These are phyloP conservation scores for Zosterops hypoxanthus DNA, from an alignment of 2,113 vertebrate genomes.

Conservation along the genomic window DNA sequence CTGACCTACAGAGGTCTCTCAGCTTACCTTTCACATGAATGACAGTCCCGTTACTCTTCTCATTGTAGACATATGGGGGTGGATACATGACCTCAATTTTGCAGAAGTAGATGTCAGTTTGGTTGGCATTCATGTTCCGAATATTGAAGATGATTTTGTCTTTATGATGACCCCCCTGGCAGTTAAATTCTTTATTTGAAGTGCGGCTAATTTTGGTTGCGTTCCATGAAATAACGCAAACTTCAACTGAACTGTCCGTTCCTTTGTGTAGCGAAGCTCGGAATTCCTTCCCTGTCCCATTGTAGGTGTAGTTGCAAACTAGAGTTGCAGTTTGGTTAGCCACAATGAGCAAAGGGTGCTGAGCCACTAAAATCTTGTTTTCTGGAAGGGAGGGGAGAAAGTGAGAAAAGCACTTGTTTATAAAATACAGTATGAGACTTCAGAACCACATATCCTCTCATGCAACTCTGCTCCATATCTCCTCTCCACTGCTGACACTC, in stretches of 20 bases:
- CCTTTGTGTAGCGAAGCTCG: slow-evolving; percentile 74
- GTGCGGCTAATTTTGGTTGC: not conserved
- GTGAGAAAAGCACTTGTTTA: slow-evolving; percentile 51
- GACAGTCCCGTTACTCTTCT: slow-evolving; percentile 75
- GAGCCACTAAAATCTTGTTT: slow-evolving; percentile 76
- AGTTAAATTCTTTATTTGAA: slow-evolving; percentile 55
- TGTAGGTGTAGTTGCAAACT: slow-evolving; percentile 74
- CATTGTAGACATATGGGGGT: slow-evolving; percentile 72
- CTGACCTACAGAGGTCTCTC: not conserved
- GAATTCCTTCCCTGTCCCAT: slow-evolving; percentile 68
- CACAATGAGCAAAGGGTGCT: slow-evolving; percentile 52
- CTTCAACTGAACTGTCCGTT: slow-evolving; percentile 58
- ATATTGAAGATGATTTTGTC: slow-evolving; percentile 74
- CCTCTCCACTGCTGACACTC: not conserved
- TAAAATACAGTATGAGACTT: slow-evolving; percentile 2
- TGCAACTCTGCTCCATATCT: not conserved
- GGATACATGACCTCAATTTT: slow-evolving; percentile 77
- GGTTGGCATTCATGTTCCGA: slow-evolving; percentile 60
- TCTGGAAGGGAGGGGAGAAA: slow-evolving; percentile 39
- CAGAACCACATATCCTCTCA: not conserved
- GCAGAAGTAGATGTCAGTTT: slow-evolving; percentile 83
- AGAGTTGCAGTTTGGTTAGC: slow-evolving; percentile 51
- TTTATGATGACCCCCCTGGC: slow-evolving; percentile 39
- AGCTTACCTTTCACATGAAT: slow-evolving; percentile 78
- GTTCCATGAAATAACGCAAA: slow-evolving; percentile 72